Base-by-base conservation (phyloP, 1,140 invertebrate genomes). In the Achroia grisella region DNA sequence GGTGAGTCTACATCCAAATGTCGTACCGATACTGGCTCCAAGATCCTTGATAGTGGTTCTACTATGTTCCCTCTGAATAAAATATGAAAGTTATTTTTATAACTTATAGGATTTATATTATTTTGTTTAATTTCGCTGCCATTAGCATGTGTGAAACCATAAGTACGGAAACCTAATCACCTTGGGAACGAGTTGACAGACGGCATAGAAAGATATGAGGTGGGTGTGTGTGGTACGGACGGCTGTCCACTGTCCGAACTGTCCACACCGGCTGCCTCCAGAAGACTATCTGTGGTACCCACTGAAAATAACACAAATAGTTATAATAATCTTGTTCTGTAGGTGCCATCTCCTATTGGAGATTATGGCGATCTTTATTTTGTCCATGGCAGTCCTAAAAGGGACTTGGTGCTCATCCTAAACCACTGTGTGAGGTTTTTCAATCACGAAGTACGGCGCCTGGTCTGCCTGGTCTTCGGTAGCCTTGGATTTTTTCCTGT, bases 181-280 rank as follows among this genome's bases (percentile, higher is more conserved):
- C 84, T 84, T 13, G 93, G 93, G 68, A 95, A 95, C 10, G 91
- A 89, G 51, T 91, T 92, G 9, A 94, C 91, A 5, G 93, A 94
- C 9, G 92, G 92, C 93, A 95, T 94, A 0, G 93, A 94, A 1
- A 95, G 87, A 54, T 91, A 93, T 0, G 91, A 93, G 52, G 91
- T 91, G 0, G 92, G 91, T 37, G 88, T 89, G 6, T 81, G 66
- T 0, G 87, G 81, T 3, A 72, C 86, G 0, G 77, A 78, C 4
- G 76, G 75, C 39, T 80, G 72, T 0, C 73, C 72, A 33, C 76
- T 80, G 44, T 84, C 80, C 0, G 78, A 80, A 15, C 80, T 84
- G 32, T 80, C 78, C 43, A 82, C 31, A 0, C 77, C 80, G 0
- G 79, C 79, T 0, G 75, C 73, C 46, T 72, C 73, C 5, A 84